Conservation (phyloP, 2,797 vertebrate species). For the Zalophus californianus region DNA sequence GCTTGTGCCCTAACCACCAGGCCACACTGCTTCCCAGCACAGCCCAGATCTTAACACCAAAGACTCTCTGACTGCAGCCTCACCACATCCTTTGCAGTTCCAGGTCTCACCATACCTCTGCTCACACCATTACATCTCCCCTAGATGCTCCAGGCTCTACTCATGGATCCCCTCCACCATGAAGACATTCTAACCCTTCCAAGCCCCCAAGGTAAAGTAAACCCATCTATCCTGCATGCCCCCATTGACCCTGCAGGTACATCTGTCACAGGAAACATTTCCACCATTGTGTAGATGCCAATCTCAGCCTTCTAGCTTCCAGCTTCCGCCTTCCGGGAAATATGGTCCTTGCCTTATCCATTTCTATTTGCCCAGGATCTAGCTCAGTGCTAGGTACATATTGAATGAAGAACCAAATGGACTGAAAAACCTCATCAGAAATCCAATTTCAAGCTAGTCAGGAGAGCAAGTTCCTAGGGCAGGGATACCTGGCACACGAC, state of each 20-base stretch:
- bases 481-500: background rate
- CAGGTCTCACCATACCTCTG: background rate
- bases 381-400: background rate
- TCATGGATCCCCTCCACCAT: background rate
- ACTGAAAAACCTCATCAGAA: background rate
- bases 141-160: background rate
- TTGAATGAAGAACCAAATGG: background rate
- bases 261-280: background rate
- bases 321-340: background rate
- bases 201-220: background rate
- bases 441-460: background rate
- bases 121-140: background rate
- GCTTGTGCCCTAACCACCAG: background rate
- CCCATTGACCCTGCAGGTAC: background rate
- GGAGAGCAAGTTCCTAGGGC: background rate
- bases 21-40: background rate
- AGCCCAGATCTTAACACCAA: background rate
- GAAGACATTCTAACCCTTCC: background rate
- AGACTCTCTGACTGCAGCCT: background rate
- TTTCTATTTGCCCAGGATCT: background rate
- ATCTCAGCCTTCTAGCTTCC: background rate
- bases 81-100: background rate
- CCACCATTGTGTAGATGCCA: no score
- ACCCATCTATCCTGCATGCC: background rate
- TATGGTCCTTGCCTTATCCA: background rate